A percentile compares a stretch with the other conserved stretches of the same genome.
phyloP scores from a whole-genome alignment of 2,797 vertebrate species.

The Setipinna tenuifilis region DNA sequence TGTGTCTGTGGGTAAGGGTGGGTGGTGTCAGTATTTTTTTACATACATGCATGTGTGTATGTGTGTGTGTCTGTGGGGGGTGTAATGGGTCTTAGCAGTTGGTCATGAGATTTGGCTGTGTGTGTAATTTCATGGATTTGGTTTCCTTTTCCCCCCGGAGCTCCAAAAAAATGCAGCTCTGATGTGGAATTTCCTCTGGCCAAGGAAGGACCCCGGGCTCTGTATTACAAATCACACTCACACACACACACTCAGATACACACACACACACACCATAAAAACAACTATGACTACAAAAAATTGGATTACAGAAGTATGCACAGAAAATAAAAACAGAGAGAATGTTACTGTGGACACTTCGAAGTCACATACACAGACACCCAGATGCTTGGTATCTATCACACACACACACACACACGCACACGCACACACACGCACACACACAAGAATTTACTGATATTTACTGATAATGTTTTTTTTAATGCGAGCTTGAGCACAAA shows the following conservation, averaged over 20 bases:
- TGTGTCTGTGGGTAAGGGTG: too few relatives aligned
- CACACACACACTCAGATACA: too few relatives aligned
- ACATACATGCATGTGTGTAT: not conserved
- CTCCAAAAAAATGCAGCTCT: slow-evolving; percentile 21
- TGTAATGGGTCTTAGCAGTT: not conserved
- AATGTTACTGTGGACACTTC: slow-evolving; percentile 53
- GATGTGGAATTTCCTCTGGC: slow-evolving; percentile 39
- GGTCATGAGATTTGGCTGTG: not conserved
- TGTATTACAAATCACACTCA: not conserved
- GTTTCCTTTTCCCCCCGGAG: not conserved
- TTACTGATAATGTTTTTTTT: too few relatives aligned
- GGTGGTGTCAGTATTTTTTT: not conserved
- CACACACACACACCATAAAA: not conserved
- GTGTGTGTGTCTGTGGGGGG: not conserved
- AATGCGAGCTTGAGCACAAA: slow-evolving; percentile 24
- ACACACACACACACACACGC: not conserved
- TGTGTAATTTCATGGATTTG: slow-evolving; percentile 24
- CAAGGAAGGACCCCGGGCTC: not conserved
- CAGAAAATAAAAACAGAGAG: not conserved
- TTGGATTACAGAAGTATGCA: not conserved
- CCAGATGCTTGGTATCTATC: too few relatives aligned
- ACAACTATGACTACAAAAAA: not conserved
- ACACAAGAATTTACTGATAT: not conserved
- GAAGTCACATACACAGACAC: too few relatives aligned
- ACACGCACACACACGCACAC: not conserved